These are phyloP conservation scores for Gallinago jamesoni DNA, from an alignment of 2,113 vertebrate species.

Conservation along the genomic window DNA sequence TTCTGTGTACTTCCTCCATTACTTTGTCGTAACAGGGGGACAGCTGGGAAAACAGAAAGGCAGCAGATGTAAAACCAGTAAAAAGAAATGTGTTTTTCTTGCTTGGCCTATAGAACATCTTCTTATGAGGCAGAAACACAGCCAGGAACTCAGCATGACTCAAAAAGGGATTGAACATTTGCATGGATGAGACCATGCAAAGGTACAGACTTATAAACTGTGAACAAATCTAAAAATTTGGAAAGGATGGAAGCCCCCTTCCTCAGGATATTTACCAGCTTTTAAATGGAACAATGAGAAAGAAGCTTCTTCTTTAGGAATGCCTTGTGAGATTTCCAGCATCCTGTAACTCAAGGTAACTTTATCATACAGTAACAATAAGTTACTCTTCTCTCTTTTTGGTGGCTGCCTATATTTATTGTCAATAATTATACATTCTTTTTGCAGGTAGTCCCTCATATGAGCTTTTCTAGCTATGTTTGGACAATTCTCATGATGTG, in stretches of 20 bases:
- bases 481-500: not conserved
- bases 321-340: not conserved
- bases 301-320: not conserved
- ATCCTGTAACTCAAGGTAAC: not conserved
- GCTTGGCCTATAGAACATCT: not conserved
- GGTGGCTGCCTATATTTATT: not conserved
- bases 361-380: not conserved
- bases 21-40: not conserved
- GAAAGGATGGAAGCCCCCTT: not conserved
- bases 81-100: not conserved
- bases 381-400: not conserved
- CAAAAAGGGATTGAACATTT: not conserved
- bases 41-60: slow-evolving; percentile 2
- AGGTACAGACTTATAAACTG: not conserved
- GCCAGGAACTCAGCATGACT: not conserved
- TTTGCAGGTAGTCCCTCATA: rapidly evolving
- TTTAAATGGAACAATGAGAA: not conserved
- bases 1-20: not conserved
- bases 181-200: not conserved
- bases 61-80: not conserved
- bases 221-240: not conserved
- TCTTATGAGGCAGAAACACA: not conserved
- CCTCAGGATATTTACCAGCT: not conserved
- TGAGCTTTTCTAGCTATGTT: not conserved
- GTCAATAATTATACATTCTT: not conserved